Evolutionary conservation across 1,140 invertebrate species (phyloP).

Genomic region (Asobara japonica): DNA sequence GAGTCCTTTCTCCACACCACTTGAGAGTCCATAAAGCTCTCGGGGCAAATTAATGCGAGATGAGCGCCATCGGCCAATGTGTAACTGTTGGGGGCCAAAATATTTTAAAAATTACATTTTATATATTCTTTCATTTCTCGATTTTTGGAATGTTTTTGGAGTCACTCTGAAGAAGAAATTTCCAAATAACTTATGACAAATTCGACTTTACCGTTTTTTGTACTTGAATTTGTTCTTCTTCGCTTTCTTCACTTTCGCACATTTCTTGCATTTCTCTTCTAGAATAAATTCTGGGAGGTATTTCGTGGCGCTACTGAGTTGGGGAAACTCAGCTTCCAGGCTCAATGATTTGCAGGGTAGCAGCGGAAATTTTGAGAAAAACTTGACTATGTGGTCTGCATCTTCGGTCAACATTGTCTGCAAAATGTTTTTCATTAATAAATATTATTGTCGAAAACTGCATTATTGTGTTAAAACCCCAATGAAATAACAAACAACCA

Average conservation of each 20-base stretch:
- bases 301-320: constrained; percentile 60
- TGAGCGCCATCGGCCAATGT: constrained; percentile 66
- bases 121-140: too few relatives aligned
- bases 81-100: too few relatives aligned
- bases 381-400: constrained; percentile 41
- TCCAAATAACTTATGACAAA: too few relatives aligned
- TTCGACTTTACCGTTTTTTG: constrained; percentile 60
- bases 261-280: constrained; percentile 60
- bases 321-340: constrained; percentile 61
- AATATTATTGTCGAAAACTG: too few relatives aligned
- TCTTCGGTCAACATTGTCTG: constrained; percentile 29
- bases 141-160: too few relatives aligned
- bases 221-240: constrained; percentile 64
- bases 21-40: constrained; percentile 59
- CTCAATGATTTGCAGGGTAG: constrained; percentile 59
- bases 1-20: constrained; percentile 66
- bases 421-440: constrained; percentile 25
- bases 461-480: too few relatives aligned
- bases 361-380: constrained; percentile 49
- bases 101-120: too few relatives aligned
- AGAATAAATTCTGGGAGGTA: constrained; percentile 66
- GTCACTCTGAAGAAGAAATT: too few relatives aligned
- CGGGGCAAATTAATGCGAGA: constrained; percentile 66
- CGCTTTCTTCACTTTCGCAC: constrained; percentile 57
- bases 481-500: too few relatives aligned